These are phyloP conservation scores for Phrynosoma blainvillii DNA, from an alignment of 2,113 vertebrate genomes.

Conservation along the genomic window DNA sequence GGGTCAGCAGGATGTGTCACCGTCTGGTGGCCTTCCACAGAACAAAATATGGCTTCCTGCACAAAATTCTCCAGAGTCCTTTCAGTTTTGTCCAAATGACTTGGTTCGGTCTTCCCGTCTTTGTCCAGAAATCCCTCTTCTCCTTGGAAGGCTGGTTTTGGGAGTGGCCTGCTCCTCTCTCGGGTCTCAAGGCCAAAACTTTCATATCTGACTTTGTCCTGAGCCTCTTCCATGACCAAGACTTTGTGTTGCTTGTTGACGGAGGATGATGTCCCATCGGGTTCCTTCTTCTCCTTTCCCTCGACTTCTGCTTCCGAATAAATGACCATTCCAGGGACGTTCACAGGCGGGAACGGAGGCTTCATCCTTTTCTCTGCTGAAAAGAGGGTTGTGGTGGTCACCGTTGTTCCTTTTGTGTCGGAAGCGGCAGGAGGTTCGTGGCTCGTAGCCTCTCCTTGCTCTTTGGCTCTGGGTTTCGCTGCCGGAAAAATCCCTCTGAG, in stretches of 20 bases:
- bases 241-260: not conserved
- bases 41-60: not conserved
- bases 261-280: not conserved
- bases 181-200: not conserved
- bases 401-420: not conserved
- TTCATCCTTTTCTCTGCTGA: not conserved
- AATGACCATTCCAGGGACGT: conserved; percentile 25
- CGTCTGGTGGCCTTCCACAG: not conserved
- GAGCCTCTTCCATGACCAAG: not conserved
- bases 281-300: not conserved
- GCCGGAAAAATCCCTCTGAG: not conserved
- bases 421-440: not conserved
- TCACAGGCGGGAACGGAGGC: conserved; percentile 1
- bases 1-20: not conserved
- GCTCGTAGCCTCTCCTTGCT: not conserved
- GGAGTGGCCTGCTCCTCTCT: not conserved
- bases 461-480: not conserved
- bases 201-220: not conserved
- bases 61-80: not conserved
- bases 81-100: not conserved
- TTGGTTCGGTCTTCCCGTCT: not conserved
- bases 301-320: not conserved
- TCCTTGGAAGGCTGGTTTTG: not conserved
- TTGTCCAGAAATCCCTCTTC: not conserved
- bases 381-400: not conserved